A percentile compares a stretch with the other conserved stretches of the same genome.
These are phyloP conservation scores for Rhinopomastus cyanomelas DNA, from an alignment of 2,113 vertebrate genomes.

Conservation along the genomic window DNA sequence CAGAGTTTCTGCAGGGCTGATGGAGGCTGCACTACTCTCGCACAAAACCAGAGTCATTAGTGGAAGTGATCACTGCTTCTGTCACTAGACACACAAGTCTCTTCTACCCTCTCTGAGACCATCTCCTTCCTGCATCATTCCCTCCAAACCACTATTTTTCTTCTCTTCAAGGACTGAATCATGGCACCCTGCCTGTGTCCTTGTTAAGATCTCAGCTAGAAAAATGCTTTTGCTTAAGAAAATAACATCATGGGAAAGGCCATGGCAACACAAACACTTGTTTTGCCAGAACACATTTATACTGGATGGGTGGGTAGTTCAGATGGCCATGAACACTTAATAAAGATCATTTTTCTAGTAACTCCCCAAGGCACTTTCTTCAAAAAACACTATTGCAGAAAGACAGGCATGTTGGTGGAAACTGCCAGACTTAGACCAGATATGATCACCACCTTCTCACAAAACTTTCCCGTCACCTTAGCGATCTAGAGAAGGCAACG, in stretches of 20 bases:
- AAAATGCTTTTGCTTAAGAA: constrained; percentile 72
- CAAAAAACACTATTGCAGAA: constrained; percentile 34
- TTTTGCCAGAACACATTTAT: constrained; percentile 72
- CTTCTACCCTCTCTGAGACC: not conserved
- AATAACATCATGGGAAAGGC: constrained; percentile 71
- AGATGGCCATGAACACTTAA: constrained; percentile 62
- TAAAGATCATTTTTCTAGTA: constrained; percentile 69
- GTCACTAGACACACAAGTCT: not conserved
- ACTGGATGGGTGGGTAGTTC: constrained; percentile 62
- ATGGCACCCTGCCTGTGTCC: constrained; percentile 28
- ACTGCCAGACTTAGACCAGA: constrained; percentile 26
- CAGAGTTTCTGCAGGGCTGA: not conserved
- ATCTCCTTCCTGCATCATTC: not conserved
- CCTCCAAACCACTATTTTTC: constrained; percentile 30
- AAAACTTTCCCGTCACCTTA: constrained; percentile 21
- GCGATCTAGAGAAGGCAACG: not conserved
- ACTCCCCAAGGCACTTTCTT: constrained; percentile 56
- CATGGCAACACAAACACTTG: constrained; percentile 73
- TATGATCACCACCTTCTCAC: not conserved
- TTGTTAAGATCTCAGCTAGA: constrained; percentile 59
- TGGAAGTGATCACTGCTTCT: constrained; percentile 10
- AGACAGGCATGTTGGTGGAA: constrained; percentile 30
- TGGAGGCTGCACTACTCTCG: not conserved
- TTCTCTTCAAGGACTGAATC: constrained; percentile 49
- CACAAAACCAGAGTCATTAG: not conserved